Percentiles rank a stretch among this genome's conserved stretches.
phyloP scores from a whole-genome alignment of 2,888 invertebrate species.

The Pediacus dermestoides region DNA sequence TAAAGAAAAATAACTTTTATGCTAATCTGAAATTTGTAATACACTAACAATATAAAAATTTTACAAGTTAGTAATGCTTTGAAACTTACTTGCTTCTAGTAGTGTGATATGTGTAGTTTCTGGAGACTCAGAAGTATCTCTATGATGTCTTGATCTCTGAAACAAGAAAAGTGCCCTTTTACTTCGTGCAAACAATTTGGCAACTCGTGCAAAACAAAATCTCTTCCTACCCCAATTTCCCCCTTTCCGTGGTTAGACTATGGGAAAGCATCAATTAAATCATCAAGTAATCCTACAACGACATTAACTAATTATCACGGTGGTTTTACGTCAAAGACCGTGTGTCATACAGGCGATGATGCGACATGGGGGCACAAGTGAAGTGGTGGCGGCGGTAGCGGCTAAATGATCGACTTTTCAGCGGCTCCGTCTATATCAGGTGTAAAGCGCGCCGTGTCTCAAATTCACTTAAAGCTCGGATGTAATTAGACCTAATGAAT shows the following conservation, averaged over 20 bases:
- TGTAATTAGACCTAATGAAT: slow-evolving; percentile 31
- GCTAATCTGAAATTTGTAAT: too few species aligned
- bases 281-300: too few species aligned
- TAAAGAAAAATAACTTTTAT: too few species aligned
- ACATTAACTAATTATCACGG: slow-evolving; percentile 9
- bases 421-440: slow-evolving; percentile 19
- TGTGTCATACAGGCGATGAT: too few species aligned
- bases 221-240: slow-evolving; percentile 5
- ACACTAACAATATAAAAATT: too few species aligned
- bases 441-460: too few species aligned
- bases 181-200: slow-evolving; percentile 5
- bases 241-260: slow-evolving; percentile 1
- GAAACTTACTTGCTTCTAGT: slow-evolving; percentile 48
- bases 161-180: slow-evolving; percentile 31
- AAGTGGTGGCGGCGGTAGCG: too few species aligned
- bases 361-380: too few species aligned
- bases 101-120: slow-evolving; percentile 48
- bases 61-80: slow-evolving; percentile 3
- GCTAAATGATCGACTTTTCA: slow-evolving; percentile 11
- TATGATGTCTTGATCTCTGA: slow-evolving; percentile 50
- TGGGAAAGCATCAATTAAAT: too few species aligned
- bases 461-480: slow-evolving; percentile 30
- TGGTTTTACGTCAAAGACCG: slow-evolving; percentile 7
- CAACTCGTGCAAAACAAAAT: slow-evolving; percentile 5
- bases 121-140: slow-evolving; percentile 41